Conservation (phyloP, 2,797 vertebrate genomes). For the Decapterus maruadsi region DNA sequence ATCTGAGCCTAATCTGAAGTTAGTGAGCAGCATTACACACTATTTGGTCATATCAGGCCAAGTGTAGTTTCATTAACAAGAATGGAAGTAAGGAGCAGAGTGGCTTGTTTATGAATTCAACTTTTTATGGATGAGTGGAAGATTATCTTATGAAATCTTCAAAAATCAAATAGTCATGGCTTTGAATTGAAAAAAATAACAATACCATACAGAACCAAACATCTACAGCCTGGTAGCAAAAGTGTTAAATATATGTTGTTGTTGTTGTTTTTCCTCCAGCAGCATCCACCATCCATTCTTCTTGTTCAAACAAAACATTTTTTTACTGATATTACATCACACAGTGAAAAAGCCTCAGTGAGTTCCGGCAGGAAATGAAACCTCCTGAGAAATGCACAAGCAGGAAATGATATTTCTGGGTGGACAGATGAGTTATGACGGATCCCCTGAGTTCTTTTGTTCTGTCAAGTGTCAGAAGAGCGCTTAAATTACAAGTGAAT, state of each 20-base stretch:
- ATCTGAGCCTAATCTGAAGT: background rate
- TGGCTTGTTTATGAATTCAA: background rate
- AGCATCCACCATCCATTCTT: conserved; percentile 14
- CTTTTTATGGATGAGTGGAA: background rate
- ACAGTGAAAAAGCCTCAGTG: conserved; percentile 35
- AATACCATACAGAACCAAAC: background rate
- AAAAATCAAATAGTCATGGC: background rate
- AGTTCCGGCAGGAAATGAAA: conserved; percentile 74
- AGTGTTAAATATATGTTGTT: conserved; percentile 4
- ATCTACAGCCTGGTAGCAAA: background rate
- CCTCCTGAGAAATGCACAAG: conserved; percentile 53
- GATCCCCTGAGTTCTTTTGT: conserved; percentile 71
- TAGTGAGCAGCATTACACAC: background rate
- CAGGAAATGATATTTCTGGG: conserved; percentile 74
- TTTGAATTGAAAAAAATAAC: background rate
- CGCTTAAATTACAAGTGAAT: conserved; percentile 64
- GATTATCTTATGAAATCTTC: background rate
- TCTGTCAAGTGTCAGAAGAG: conserved; percentile 61
- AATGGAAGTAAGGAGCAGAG: background rate
- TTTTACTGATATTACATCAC: conserved; percentile 40
- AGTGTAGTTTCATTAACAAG: background rate
- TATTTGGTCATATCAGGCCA: background rate
- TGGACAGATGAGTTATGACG: conserved; percentile 57
- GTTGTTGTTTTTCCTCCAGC: background rate
- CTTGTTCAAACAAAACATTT: conserved; percentile 28